These are phyloP conservation scores for Lasius platythorax DNA, from an alignment of 2,888 invertebrate species.

Conservation along the genomic window DNA sequence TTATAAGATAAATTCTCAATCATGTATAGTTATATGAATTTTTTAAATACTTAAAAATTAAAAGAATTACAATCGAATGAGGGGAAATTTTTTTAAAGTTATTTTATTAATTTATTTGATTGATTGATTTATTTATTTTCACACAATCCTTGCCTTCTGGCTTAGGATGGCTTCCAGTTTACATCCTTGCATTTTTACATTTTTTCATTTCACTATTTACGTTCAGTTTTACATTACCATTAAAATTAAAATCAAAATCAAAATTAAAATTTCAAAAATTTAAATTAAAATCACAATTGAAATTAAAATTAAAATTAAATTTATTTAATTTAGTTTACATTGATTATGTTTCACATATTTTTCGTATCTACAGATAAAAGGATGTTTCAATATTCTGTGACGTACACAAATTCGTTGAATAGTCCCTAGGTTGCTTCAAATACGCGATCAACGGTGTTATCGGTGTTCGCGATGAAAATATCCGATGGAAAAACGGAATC, in stretches of 20 bases:
- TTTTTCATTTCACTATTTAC: too few relatives aligned
- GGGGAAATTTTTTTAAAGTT: background rate
- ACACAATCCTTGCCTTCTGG: too few relatives aligned
- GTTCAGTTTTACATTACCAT: too few relatives aligned
- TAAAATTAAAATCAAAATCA: too few relatives aligned
- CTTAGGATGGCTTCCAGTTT: too few relatives aligned
- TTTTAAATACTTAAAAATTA: background rate
- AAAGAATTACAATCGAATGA: background rate
- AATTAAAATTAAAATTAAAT: too few relatives aligned
- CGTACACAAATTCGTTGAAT: slow-evolving; percentile 2
- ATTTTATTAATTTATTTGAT: background rate
- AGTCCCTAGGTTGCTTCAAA: background rate
- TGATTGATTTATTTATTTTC: too few relatives aligned
- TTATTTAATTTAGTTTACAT: background rate
- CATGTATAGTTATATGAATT: background rate
- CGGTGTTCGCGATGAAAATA: slow-evolving; percentile 51
- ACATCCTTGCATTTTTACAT: too few relatives aligned
- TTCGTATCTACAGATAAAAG: background rate
- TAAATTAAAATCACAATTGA: too few relatives aligned
- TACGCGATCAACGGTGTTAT: slow-evolving; percentile 32
- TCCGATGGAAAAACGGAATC: slow-evolving; percentile 68
- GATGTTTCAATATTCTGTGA: background rate
- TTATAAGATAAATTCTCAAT: background rate
- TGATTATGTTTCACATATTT: background rate
- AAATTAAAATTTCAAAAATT: too few relatives aligned